These are phyloP conservation scores for Regulus satrapa DNA, from an alignment of 2,113 vertebrate species.

Conservation along the genomic window DNA sequence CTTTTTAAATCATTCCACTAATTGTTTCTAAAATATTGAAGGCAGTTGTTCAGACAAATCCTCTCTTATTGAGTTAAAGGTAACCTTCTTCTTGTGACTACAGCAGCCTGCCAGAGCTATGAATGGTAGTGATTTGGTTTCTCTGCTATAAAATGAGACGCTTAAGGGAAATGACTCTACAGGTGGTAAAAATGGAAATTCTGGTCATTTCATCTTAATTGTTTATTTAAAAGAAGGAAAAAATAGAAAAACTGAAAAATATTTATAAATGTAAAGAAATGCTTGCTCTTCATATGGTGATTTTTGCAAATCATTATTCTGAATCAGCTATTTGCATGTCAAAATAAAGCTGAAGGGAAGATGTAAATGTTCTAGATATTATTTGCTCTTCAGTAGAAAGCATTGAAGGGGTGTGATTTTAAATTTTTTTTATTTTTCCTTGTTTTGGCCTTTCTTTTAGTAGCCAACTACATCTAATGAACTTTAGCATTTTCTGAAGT, in stretches of 20 bases:
- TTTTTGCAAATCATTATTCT: not conserved
- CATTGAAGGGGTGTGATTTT: not conserved
- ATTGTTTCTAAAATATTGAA: not conserved
- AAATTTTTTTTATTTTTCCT: too few species aligned
- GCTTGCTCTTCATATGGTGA: not conserved
- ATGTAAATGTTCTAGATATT: not conserved
- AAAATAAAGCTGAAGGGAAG: not conserved
- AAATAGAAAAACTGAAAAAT: too few species aligned
- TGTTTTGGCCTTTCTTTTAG: not conserved
- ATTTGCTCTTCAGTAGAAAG: not conserved
- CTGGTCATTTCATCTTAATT: not conserved
- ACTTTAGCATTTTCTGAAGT: not conserved
- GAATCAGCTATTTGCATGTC: not conserved
- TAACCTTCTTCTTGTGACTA: not conserved
- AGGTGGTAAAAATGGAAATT: not conserved
- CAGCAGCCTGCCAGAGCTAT: not conserved
- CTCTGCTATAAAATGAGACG: not conserved
- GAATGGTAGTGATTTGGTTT: not conserved
- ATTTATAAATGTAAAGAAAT: not conserved
- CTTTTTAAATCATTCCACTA: not conserved
- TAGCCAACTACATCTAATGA: not conserved
- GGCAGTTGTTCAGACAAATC: not conserved
- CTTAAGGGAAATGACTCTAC: not conserved
- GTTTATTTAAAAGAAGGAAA: not conserved
- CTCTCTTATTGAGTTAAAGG: not conserved